Conservation (phyloP, 2,113 vertebrate genomes). For the cat (Felis catus) region DNA sequence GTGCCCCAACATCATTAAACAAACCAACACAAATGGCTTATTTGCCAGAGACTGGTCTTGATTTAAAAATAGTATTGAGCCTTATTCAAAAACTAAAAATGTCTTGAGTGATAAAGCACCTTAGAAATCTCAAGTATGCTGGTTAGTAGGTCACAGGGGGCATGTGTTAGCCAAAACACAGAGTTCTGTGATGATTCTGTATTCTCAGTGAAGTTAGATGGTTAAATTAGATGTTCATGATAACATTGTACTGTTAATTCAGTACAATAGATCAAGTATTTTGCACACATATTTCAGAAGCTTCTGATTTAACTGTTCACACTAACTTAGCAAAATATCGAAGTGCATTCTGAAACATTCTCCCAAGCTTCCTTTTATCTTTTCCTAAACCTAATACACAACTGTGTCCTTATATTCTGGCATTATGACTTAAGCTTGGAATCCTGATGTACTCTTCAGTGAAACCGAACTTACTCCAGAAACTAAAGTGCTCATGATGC, state of each 20-base stretch:
- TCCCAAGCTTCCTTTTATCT: background rate
- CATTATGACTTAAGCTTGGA: background rate
- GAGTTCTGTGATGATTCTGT: background rate
- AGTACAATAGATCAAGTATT: background rate
- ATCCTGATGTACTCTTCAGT: background rate
- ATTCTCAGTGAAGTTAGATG: background rate
- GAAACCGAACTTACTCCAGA: background rate
- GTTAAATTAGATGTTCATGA: background rate
- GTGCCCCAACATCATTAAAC: background rate
- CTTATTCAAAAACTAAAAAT: conserved; percentile 12
- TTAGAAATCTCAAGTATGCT: background rate
- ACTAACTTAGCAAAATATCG: background rate
- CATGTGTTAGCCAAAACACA: background rate
- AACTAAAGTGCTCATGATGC: background rate
- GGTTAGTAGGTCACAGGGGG: background rate
- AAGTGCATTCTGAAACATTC: background rate
- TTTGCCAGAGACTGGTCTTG: background rate
- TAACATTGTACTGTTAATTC: background rate
- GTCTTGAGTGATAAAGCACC: background rate
- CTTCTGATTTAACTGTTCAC: background rate
- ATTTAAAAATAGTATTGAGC: background rate
- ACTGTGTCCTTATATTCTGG: background rate
- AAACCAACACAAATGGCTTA: background rate
- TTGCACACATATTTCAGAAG: background rate
- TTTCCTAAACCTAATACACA: background rate